phyloP scores from a whole-genome alignment of 2,797 vertebrate genomes.

The Holocentrus rufus region DNA sequence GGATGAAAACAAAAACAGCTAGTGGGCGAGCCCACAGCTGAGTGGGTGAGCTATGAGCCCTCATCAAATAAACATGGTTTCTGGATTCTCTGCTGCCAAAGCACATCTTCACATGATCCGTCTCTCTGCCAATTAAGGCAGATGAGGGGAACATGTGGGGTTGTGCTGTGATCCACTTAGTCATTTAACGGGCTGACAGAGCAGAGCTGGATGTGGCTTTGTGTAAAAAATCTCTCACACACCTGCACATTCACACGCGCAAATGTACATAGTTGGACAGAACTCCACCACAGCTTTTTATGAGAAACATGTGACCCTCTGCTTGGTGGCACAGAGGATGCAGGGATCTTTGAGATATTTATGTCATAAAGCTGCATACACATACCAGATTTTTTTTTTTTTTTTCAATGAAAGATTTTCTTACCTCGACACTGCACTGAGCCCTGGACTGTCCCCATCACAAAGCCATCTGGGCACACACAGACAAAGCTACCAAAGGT shows the following conservation, averaged over 20 bases:
- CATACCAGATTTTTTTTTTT: not conserved
- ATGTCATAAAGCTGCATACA: not conserved
- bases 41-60: conserved; percentile 75
- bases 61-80: conserved; percentile 76
- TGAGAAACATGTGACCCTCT: conserved; percentile 32
- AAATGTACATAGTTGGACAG: not conserved
- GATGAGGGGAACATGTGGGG: conserved; percentile 73
- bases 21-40: conserved; percentile 70
- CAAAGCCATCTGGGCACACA: conserved; percentile 71
- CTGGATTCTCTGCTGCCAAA: conserved; percentile 65
- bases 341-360: conserved; percentile 5
- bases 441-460: conserved; percentile 68
- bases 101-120: conserved; percentile 73
- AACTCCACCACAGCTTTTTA: conserved; percentile 20
- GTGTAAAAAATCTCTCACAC: conserved; percentile 21
- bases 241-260: not conserved
- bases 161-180: conserved; percentile 63
- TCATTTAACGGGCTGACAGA: conserved; percentile 60
- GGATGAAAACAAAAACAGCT: conserved; percentile 70
- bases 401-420: not conserved
- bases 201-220: conserved; percentile 47
- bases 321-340: conserved; percentile 10
- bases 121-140: conserved; percentile 67
- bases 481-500: conserved; percentile 77
- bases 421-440: conserved; percentile 76